Evolutionary conservation across 2,113 vertebrate genomes (phyloP), one percentile per base, ranked within the genome.

Genomic region (Capreolus pygargus): DNA sequence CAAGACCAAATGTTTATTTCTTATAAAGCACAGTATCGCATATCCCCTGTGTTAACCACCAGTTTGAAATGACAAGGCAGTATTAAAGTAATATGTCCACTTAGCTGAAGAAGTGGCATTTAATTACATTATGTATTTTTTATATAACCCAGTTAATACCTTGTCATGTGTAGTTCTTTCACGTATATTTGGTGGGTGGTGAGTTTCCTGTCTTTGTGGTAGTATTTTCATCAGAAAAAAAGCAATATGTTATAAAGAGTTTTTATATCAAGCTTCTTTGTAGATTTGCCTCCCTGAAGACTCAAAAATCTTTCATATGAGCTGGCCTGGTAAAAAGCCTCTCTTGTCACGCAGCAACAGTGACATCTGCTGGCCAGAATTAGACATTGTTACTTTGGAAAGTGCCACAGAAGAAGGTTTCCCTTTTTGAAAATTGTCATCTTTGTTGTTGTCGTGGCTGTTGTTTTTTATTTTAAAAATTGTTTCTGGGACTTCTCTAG

Each of bases 321-420:
- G 3, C 0, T 3, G 6, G 3, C 74, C 9, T 74, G 10, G 0
- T 2, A 17, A 33, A 45, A 86, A 8, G 76, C 7, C 83, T 17
- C 6, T 52, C 3, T 45, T 96, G 47, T 39, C 50, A 92, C 64
- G 61, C 1, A 76, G 55, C 95, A 97, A 98, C 96, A 50, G 84
- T 14, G 99, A 94, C 99, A 98, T 97, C 98, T 97, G 83, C 93
- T 97, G 99, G 98, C 3, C 86, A 15, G 10, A 97, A 27, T 45
- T 16, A 39, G n/a, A 58, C 87, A 87, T 52, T 79, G 91, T 95
- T 96, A 78, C 9, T 28, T 95, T 11, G 33, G 14, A 97, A 95
- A 57, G n/a, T 10, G 7, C n/a, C 17, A 39, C 78, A 43, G 16
- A 61, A 4, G 4, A 36, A 14, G 36, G 23, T 17, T 28, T 43